Evolutionary conservation across 2,113 vertebrate species (phyloP).

Genomic region (Ammodytes dubius): DNA sequence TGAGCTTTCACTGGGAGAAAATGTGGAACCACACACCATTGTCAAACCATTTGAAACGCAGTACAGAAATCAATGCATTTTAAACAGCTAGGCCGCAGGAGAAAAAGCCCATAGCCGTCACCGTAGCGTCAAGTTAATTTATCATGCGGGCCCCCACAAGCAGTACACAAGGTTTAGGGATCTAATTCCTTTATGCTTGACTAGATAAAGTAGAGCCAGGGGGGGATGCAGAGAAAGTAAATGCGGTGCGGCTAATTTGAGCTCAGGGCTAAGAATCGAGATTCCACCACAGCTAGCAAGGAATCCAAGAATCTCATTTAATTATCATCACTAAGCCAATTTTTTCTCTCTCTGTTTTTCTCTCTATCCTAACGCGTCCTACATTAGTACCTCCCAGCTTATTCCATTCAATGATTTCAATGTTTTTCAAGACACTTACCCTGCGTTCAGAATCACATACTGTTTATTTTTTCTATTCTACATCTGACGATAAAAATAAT

Average conservation of each 20-base stretch:
- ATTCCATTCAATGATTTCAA: no score
- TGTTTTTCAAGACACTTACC: no score
- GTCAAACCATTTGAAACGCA: neutral
- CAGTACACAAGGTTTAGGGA: constrained; percentile 27
- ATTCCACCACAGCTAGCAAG: neutral
- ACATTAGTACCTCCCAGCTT: neutral
- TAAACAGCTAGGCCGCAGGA: constrained; percentile 8
- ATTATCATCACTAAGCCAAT: constrained; percentile 11
- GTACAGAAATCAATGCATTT: constrained; percentile 22
- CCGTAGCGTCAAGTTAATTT: constrained; percentile 8
- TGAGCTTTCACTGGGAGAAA: neutral
- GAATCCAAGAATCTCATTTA: constrained; percentile 19
- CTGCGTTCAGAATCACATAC: no score
- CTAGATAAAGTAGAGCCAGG: constrained; percentile 26
- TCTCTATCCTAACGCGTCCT: neutral
- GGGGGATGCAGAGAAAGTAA: constrained; percentile 12
- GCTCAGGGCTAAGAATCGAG: constrained; percentile 8
- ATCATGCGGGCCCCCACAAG: constrained; percentile 20
- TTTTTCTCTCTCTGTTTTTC: neutral
- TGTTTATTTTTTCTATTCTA: neutral
- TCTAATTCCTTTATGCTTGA: constrained; percentile 25
- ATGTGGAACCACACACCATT: constrained; percentile 4
- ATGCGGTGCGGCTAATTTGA: constrained; percentile 47
- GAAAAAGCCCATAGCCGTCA: neutral
- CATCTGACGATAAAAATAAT: no score